A percentile compares a stretch with the other conserved stretches of the same genome.
phyloP scores from a whole-genome alignment of 2,888 invertebrate species.

The Fragum whitleyi region DNA sequence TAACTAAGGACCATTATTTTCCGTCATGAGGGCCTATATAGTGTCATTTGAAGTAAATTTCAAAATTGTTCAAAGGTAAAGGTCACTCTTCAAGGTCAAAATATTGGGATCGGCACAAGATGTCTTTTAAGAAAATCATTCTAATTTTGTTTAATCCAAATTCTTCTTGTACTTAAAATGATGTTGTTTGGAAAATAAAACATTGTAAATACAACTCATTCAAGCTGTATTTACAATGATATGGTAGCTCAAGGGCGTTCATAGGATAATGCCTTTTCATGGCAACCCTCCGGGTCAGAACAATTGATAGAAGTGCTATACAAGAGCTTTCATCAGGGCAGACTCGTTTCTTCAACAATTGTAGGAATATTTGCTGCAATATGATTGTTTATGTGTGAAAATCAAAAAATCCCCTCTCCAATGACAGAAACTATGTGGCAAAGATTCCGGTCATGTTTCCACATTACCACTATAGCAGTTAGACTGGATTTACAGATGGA shows the following conservation, averaged over 20 bases:
- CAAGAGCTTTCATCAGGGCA: neutral
- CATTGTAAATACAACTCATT: too few species aligned
- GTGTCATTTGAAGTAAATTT: too few species aligned
- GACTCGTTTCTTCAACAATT: neutral
- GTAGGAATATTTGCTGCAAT: conserved; percentile 3
- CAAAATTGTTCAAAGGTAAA: too few species aligned
- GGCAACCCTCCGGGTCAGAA: neutral
- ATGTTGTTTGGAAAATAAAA: too few species aligned
- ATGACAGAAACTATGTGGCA: conserved; percentile 28
- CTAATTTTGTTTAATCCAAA: too few species aligned
- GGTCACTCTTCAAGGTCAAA: too few species aligned
- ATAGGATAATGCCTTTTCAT: neutral
- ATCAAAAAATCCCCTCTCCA: neutral
- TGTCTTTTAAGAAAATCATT: too few species aligned
- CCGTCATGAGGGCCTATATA: too few species aligned
- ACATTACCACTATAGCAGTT: neutral
- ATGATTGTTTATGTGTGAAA: conserved; percentile 13
- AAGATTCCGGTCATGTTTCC: conserved; percentile 3
- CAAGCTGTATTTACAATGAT: too few species aligned
- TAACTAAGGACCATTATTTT: too few species aligned
- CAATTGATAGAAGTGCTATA: neutral
- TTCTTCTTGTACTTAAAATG: neutral
- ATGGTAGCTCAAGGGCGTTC: neutral
- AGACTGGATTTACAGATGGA: conserved; percentile 20
- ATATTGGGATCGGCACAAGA: too few species aligned